Evolutionary conservation across 2,888 invertebrate species (phyloP).

Genomic region (Craniophora ligustri): DNA sequence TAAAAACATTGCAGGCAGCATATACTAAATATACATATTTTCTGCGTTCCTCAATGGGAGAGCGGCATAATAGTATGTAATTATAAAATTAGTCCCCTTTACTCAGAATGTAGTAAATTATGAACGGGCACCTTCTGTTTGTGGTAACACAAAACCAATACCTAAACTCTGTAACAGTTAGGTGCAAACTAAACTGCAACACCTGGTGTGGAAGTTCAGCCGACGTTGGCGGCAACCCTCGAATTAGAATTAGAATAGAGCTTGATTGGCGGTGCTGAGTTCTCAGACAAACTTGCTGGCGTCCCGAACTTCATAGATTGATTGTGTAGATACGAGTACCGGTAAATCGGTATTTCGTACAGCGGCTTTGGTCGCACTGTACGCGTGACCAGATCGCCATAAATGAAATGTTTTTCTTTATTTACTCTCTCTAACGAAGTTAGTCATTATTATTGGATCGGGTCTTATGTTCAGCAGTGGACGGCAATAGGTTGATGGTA

Average conservation of each 20-base stretch:
- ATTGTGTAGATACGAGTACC: slow-evolving; percentile 42
- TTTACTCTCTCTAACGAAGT: too few relatives aligned
- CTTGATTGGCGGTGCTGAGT: slow-evolving; percentile 60
- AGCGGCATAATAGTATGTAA: too few relatives aligned
- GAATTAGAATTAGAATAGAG: slow-evolving; percentile 64
- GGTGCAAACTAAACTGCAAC: slow-evolving; percentile 50
- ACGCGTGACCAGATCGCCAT: too few relatives aligned
- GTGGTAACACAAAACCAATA: slow-evolving; percentile 49
- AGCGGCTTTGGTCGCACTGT: not conserved
- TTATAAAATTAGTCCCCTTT: slow-evolving; percentile 1
- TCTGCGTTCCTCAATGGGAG: too few relatives aligned
- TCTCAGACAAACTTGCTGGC: slow-evolving; percentile 48
- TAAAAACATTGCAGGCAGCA: too few relatives aligned
- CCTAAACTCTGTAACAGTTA: slow-evolving; percentile 47
- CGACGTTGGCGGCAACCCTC: slow-evolving; percentile 41
- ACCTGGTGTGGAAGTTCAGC: slow-evolving; percentile 52
- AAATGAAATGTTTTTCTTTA: too few relatives aligned
- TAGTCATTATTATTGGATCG: too few relatives aligned
- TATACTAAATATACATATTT: too few relatives aligned
- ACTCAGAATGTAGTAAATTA: slow-evolving; percentile 16
- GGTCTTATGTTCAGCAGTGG: too few relatives aligned
- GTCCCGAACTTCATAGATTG: slow-evolving; percentile 45
- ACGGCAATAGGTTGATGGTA: too few relatives aligned
- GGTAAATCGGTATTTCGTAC: too few relatives aligned
- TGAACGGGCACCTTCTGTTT: slow-evolving; percentile 24